Conservation (phyloP, 1,140 invertebrate genomes). For the Drosophila azteca region DNA sequence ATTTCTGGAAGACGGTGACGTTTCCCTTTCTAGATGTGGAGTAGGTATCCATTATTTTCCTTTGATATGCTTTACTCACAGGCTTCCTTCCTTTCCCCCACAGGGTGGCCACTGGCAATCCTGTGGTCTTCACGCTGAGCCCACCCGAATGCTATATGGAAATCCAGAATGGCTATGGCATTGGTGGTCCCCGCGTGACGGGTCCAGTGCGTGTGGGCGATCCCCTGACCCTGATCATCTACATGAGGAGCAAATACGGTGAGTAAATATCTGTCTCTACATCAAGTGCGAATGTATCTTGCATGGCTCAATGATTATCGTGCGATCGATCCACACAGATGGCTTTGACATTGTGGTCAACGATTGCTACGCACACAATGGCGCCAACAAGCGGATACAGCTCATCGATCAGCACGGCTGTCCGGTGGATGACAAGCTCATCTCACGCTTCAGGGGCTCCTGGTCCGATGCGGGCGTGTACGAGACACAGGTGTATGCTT, state of each 20-base stretch:
- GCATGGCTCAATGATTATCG: constrained; percentile 33
- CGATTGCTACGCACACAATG: constrained; percentile 97
- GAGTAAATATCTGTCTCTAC: constrained; percentile 37
- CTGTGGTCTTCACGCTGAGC: constrained; percentile 95
- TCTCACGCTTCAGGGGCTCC: constrained; percentile 95
- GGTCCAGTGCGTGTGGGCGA: constrained; percentile 96
- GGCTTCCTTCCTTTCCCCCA: constrained; percentile 68
- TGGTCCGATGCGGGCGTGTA: constrained; percentile 95
- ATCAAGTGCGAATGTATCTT: not conserved
- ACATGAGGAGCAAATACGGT: constrained; percentile 97
- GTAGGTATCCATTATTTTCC: constrained; percentile 86
- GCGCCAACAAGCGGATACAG: constrained; percentile 94
- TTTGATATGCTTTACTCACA: not conserved
- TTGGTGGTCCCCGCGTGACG: constrained; percentile 91
- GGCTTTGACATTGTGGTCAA: constrained; percentile 98
- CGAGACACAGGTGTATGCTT: constrained; percentile 96
- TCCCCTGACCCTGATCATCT: constrained; percentile 95
- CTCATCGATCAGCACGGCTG: constrained; percentile 97
- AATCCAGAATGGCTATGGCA: constrained; percentile 94
- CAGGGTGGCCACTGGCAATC: constrained; percentile 95
- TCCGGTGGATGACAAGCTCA: constrained; percentile 95
- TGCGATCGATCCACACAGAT: constrained; percentile 86
- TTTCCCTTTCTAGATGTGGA: constrained; percentile 97
- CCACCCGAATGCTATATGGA: constrained; percentile 98
- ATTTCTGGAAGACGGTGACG: constrained; percentile 98